A percentile compares a stretch with the other conserved stretches of the same genome.
Conservation (phyloP, 2,113 vertebrate species). For the Petrocephalus zakoni region DNA sequence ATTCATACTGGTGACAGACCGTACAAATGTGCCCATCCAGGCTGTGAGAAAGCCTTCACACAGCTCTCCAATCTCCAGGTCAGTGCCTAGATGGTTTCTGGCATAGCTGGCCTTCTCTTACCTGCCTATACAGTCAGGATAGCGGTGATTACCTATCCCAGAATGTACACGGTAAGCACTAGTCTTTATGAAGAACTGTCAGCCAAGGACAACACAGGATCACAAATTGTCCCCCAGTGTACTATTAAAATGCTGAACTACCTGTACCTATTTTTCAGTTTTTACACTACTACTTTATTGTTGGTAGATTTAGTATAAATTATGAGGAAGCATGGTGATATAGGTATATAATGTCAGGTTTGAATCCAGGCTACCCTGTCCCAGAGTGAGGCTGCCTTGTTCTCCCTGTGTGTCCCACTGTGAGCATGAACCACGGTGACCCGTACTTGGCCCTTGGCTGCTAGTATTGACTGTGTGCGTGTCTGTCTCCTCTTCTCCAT, state of each 20-base stretch:
- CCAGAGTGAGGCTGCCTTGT: too few relatives aligned
- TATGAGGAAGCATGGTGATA: neutral
- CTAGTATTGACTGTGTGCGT: neutral
- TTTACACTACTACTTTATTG: neutral
- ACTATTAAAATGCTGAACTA: neutral
- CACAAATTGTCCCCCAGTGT: neutral
- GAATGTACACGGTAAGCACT: neutral
- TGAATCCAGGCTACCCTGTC: neutral
- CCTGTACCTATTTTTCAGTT: neutral
- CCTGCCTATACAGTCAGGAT: neutral
- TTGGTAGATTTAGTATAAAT: neutral
- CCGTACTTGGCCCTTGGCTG: neutral
- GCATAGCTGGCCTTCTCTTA: neutral
- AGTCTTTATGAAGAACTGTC: neutral
- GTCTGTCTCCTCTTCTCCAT: neutral
- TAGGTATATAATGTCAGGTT: neutral
- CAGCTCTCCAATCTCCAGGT: conserved; percentile 72
- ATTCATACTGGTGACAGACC: conserved; percentile 71
- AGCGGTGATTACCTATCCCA: too few relatives aligned
- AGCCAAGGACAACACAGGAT: neutral
- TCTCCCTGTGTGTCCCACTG: neutral
- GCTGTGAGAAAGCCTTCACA: conserved; percentile 72
- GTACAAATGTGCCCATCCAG: conserved; percentile 71
- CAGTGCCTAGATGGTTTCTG: conserved; percentile 5
- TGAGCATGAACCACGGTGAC: neutral